A percentile compares a stretch with the other conserved stretches of the same genome.
These are phyloP conservation scores for Petrocephalus schoutedeni DNA, from an alignment of 2,797 vertebrate species.

Conservation along the genomic window DNA sequence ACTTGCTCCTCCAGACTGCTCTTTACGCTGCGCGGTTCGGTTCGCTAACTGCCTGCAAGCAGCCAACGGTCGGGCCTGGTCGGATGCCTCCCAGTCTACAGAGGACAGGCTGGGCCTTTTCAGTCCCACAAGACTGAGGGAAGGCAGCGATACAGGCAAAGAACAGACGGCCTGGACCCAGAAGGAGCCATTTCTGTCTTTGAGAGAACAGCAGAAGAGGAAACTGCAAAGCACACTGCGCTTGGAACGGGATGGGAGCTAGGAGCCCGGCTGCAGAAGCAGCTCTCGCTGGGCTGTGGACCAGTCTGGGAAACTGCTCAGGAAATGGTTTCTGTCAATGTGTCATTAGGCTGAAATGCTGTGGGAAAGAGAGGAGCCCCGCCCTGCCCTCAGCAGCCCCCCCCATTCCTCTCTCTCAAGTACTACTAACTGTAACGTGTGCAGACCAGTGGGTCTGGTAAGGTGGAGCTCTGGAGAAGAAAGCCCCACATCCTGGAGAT, in stretches of 20 bases:
- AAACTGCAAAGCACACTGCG: background rate
- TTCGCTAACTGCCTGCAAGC: background rate
- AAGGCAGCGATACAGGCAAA: background rate
- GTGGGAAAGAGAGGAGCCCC: conserved; percentile 25
- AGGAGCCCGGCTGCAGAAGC: background rate
- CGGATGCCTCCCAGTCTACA: background rate
- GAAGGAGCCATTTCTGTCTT: background rate
- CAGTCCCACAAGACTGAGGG: background rate
- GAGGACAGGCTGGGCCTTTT: background rate
- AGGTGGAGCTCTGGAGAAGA: background rate
- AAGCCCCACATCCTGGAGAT: background rate
- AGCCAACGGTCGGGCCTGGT: background rate
- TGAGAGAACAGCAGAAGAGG: background rate
- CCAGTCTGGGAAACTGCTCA: background rate
- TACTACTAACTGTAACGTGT: background rate
- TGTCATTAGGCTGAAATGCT: conserved; percentile 41
- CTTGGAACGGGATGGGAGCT: background rate
- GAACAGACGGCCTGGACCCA: background rate
- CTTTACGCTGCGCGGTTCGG: background rate
- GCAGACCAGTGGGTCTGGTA: background rate
- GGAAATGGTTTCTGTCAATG: conserved; percentile 24
- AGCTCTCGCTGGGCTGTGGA: background rate
- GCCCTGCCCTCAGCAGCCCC: background rate
- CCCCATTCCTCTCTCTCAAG: background rate
- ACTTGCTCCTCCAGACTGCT: background rate